A percentile compares a stretch with the other conserved stretches of the same genome.
These are phyloP conservation scores for Nerophis lumbriciformis DNA, from an alignment of 2,113 vertebrate genomes.

Conservation along the genomic window DNA sequence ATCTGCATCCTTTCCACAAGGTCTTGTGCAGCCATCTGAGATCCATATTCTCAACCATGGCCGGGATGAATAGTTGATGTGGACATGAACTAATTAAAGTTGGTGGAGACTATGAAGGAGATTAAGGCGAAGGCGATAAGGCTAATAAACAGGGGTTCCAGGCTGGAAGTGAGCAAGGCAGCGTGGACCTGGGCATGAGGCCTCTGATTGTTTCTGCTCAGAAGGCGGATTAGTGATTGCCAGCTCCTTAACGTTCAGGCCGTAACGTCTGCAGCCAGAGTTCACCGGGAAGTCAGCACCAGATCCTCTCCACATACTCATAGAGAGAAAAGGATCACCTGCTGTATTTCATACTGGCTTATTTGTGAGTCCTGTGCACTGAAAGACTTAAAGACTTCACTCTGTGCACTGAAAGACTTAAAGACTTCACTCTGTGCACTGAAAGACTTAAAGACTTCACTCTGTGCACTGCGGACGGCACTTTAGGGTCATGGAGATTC, in stretches of 20 bases:
- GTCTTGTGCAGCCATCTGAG: constrained; percentile 17
- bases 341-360: constrained; percentile 9
- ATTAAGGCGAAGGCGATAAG: constrained; percentile 45
- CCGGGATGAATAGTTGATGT: constrained; percentile 48
- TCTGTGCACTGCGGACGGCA: no score
- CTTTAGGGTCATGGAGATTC: no score
- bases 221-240: constrained; percentile 24
- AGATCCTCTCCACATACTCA: constrained; percentile 26
- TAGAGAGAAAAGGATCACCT: constrained; percentile 34
- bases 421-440: no score
- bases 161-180: constrained; percentile 18
- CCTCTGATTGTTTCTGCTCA: constrained; percentile 9
- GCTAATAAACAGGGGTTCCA: constrained; percentile 33
- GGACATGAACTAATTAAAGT: constrained; percentile 58
- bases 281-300: constrained; percentile 26
- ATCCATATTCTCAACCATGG: constrained; percentile 40
- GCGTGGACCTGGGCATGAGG: constrained; percentile 14
- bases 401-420: no score
- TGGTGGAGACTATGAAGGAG: constrained; percentile 46
- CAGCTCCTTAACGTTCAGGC: not conserved
- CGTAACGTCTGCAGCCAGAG: constrained; percentile 20
- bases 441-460: no score
- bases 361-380: not conserved
- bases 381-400: no score
- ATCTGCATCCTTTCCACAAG: no score